These are phyloP conservation scores for Bucorvus abyssinicus DNA, from an alignment of 2,797 vertebrate species.

Conservation along the genomic window DNA sequence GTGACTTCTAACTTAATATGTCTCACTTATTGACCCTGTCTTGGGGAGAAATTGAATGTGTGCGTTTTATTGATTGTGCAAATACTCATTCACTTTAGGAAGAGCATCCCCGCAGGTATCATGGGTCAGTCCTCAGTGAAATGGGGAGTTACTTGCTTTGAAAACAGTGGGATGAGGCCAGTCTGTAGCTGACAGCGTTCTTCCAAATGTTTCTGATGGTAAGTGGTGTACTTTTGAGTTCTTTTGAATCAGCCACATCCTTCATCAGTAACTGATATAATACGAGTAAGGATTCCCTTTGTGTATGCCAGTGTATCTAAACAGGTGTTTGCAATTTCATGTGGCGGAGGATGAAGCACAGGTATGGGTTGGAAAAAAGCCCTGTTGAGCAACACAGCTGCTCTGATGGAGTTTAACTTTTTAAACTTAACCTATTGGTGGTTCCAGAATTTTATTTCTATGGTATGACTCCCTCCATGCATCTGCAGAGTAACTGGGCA, in stretches of 20 bases:
- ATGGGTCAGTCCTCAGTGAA: rapidly evolving
- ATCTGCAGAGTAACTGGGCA: neutral
- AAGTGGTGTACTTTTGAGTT: neutral
- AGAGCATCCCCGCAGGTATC: neutral
- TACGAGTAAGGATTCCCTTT: rapidly evolving
- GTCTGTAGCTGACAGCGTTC: neutral
- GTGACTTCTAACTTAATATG: neutral
- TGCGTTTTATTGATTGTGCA: conserved; percentile 1
- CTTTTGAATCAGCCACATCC: neutral
- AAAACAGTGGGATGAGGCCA: neutral
- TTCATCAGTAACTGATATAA: neutral
- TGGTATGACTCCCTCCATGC: neutral
- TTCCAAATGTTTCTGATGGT: neutral
- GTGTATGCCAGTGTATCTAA: neutral
- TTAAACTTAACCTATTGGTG: neutral
- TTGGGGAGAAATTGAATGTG: neutral
- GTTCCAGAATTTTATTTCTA: neutral
- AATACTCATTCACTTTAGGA: neutral
- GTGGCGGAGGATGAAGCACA: neutral
- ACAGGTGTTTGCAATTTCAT: rapidly evolving
- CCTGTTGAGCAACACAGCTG: no score
- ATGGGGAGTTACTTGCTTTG: neutral
- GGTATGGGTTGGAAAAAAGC: neutral
- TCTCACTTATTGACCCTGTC: neutral
- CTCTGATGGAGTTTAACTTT: neutral